Evolutionary conservation across 1,140 invertebrate genomes (phyloP).

Genomic region (Euura saliciscinereae): DNA sequence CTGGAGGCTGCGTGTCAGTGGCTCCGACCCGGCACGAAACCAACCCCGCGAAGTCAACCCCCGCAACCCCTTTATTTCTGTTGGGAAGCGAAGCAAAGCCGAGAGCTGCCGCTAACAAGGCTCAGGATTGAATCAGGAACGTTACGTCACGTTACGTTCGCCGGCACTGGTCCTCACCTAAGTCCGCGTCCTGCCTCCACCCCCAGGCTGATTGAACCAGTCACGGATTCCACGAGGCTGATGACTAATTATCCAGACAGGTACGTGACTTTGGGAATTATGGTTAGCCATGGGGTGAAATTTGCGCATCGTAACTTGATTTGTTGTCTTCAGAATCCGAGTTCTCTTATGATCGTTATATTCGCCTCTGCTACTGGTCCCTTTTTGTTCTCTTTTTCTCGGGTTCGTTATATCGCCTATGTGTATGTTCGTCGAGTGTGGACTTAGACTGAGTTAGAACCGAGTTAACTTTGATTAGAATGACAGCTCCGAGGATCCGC

Average conservation of each 20-base stretch:
- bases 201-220: neutral
- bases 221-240: neutral
- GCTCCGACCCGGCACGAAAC: neutral
- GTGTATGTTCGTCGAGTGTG: neutral
- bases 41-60: neutral
- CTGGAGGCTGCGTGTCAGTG: neutral
- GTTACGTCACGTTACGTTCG: neutral
- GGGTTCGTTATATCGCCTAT: neutral
- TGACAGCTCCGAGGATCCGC: neutral
- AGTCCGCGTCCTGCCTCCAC: neutral
- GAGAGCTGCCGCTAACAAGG: constrained; percentile 10
- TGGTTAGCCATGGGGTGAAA: too few species aligned
- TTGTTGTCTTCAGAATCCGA: neutral
- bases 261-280: constrained; percentile 7
- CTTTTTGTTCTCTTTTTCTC: neutral
- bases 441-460: neutral
- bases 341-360: too few species aligned
- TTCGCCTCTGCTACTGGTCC: neutral
- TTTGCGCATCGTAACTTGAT: too few species aligned
- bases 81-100: neutral
- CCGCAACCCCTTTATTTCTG: neutral
- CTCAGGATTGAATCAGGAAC: constrained; percentile 4
- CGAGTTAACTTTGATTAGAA: constrained; percentile 7
- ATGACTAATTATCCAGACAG: constrained; percentile 5
- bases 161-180: neutral